A percentile compares a stretch with the other conserved stretches of the same genome.
phyloP scores from a whole-genome alignment of 2,888 invertebrate genomes.

The Erynnis tages region DNA sequence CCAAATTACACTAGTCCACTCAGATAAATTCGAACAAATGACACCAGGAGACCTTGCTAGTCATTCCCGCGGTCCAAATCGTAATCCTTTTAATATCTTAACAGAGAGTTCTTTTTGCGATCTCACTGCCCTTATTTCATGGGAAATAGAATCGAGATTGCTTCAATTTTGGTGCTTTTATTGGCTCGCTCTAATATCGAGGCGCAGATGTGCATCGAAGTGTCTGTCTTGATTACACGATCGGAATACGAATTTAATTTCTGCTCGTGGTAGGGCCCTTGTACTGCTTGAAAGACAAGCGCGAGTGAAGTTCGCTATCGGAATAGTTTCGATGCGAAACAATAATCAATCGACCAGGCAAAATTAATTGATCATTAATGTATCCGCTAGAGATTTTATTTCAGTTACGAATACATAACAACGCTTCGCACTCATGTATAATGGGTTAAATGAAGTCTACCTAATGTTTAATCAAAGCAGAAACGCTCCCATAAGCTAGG shows the following conservation, averaged over 20 bases:
- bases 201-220: constrained; percentile 69
- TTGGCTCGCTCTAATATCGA: constrained; percentile 34
- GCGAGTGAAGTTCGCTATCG: constrained; percentile 11
- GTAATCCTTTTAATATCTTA: constrained; percentile 53
- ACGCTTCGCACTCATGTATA: too few species aligned
- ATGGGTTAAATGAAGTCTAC: too few species aligned
- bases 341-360: too few species aligned
- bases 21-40: constrained; percentile 8
- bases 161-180: neutral
- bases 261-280: constrained; percentile 30
- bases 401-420: too few species aligned
- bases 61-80: constrained; percentile 37
- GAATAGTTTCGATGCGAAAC: neutral
- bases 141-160: constrained; percentile 40
- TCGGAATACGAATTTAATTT: constrained; percentile 70
- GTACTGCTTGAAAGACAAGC: constrained; percentile 26
- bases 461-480: too few species aligned
- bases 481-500: too few species aligned
- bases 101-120: neutral
- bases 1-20: neutral
- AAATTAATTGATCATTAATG: too few species aligned
- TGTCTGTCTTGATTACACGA: constrained; percentile 71
- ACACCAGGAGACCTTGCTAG: constrained; percentile 5
- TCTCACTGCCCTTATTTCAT: constrained; percentile 5
- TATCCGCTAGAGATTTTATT: too few species aligned